Evolutionary conservation across 2,797 vertebrate genomes (phyloP).

Genomic region (Choloepus didactylus): DNA sequence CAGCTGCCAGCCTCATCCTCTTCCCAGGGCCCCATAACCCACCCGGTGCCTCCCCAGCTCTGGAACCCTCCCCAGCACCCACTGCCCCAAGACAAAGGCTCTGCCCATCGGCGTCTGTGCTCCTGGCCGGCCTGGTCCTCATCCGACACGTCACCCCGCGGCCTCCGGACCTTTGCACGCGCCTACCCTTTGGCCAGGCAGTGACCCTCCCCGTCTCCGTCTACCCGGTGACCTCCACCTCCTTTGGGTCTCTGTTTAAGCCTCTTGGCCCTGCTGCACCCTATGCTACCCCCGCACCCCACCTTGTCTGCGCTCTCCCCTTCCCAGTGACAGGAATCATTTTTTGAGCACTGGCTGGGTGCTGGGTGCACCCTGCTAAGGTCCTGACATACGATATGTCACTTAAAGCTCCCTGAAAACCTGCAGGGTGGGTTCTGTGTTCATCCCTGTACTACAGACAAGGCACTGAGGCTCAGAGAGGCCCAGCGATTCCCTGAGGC

Average conservation of each 20-base stretch:
- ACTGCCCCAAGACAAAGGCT: no score
- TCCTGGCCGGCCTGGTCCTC: no score
- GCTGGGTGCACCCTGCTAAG: background rate
- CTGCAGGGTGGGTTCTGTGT: background rate
- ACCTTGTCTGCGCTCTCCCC: background rate
- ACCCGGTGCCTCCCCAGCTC: no score
- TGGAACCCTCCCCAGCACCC: no score
- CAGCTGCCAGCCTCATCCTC: no score
- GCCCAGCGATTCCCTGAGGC: no score
- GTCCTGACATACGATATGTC: accelerated
- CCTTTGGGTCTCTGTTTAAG: background rate
- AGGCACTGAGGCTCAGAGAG: background rate
- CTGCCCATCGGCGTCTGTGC: no score
- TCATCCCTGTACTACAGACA: background rate
- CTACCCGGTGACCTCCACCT: background rate
- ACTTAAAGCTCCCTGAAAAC: background rate
- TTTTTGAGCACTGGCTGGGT: background rate
- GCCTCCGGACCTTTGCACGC: no score
- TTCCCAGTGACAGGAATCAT: background rate
- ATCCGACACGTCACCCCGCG: no score
- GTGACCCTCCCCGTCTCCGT: background rate
- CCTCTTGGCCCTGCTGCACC: background rate
- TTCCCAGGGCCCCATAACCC: no score
- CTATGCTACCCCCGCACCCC: no score
- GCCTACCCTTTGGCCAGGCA: background rate